Evolutionary conservation across 2,797 vertebrate species (phyloP).

Genomic region (Podarcis siculus): DNA sequence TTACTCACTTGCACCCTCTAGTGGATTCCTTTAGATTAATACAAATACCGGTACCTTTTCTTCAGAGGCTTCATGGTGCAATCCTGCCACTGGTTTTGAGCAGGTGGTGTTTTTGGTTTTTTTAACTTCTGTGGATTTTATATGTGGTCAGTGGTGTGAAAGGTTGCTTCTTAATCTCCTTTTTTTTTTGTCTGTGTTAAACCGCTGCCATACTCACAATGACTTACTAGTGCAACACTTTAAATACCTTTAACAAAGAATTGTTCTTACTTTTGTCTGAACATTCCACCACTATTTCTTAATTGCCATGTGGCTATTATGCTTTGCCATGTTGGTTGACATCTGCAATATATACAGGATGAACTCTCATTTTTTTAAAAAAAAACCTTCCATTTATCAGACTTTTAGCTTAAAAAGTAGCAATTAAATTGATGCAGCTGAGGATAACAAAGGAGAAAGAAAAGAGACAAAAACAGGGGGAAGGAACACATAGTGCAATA

Average conservation of each 20-base stretch:
- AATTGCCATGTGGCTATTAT: neutral
- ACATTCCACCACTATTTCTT: conserved; percentile 12
- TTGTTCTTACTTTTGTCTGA: conserved; percentile 30
- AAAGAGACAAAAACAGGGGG: neutral
- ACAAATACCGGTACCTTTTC: neutral
- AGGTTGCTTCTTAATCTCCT: conserved; percentile 15
- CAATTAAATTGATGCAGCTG: neutral
- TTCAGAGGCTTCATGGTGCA: conserved; percentile 30
- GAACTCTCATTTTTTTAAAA: neutral
- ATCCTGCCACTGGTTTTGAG: neutral
- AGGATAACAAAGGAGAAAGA: neutral
- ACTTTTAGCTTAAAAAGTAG: neutral
- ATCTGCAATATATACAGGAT: conserved; percentile 8
- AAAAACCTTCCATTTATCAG: neutral
- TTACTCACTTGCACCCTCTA: conserved; percentile 77
- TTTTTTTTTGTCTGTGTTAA: conserved; percentile 10
- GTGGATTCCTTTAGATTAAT: conserved; percentile 62
- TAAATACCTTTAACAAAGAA: conserved; percentile 53
- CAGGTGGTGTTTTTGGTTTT: neutral
- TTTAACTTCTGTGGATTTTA: neutral
- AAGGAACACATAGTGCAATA: neutral
- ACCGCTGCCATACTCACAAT: conserved; percentile 21
- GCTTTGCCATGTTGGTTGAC: neutral
- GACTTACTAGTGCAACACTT: conserved; percentile 29
- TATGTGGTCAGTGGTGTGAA: neutral